Conservation (phyloP, 1,140 invertebrate species). For the Lasioglossum albipes region DNA sequence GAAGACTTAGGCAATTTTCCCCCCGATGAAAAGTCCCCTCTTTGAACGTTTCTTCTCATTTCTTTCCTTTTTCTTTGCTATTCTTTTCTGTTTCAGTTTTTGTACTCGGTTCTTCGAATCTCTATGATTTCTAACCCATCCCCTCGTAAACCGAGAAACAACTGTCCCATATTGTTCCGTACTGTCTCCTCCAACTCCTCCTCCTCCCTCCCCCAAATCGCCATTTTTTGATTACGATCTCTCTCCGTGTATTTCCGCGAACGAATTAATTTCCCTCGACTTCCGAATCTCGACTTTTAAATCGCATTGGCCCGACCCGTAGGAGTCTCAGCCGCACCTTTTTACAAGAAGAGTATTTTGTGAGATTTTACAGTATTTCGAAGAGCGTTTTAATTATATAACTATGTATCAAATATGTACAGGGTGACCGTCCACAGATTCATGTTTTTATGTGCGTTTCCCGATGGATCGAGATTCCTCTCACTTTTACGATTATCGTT, state of each 20-base stretch:
- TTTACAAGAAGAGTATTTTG: constrained; percentile 78
- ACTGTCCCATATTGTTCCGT: background rate
- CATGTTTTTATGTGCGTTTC: constrained; percentile 71
- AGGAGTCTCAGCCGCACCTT: constrained; percentile 74
- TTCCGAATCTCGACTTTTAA: constrained; percentile 72
- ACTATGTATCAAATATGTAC: constrained; percentile 74
- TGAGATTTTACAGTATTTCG: constrained; percentile 80
- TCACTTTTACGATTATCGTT: constrained; percentile 61
- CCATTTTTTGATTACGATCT: constrained; percentile 46
- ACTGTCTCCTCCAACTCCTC: background rate
- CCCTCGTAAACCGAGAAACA: background rate
- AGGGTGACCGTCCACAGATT: constrained; percentile 76
- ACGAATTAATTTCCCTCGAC: constrained; percentile 50
- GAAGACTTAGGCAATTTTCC: constrained; percentile 55
- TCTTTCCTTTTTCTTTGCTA: too few species aligned
- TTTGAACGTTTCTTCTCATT: constrained; percentile 11
- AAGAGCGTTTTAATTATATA: constrained; percentile 78
- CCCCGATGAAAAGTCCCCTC: constrained; percentile 40
- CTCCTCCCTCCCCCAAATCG: background rate
- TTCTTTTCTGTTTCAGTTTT: background rate
- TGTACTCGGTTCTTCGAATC: constrained; percentile 52
- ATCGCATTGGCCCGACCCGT: constrained; percentile 69
- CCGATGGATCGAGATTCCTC: constrained; percentile 67
- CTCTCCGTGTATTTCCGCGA: constrained; percentile 42
- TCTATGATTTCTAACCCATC: constrained; percentile 36